Evolutionary conservation across 2,888 invertebrate genomes (phyloP).

Genomic region (Acronicta leporina): DNA sequence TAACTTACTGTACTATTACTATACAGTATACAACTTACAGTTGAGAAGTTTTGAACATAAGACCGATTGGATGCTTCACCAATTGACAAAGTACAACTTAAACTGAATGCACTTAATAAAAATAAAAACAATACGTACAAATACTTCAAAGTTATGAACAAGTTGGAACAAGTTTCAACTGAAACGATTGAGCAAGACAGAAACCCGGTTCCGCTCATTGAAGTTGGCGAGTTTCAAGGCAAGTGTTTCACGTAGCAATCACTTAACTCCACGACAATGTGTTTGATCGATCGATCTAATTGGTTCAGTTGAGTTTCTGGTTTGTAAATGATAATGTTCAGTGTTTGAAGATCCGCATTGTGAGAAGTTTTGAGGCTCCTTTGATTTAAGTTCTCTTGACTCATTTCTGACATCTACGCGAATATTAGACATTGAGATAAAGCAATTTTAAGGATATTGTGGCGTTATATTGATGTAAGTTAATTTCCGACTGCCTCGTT

Average conservation of each 20-base stretch:
- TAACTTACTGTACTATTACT: no score
- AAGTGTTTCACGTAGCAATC: slow-evolving; percentile 37
- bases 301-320: slow-evolving; percentile 27
- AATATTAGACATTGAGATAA: no score
- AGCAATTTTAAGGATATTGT: no score
- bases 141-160: slow-evolving; percentile 37
- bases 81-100: background rate
- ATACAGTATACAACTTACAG: no score
- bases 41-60: background rate
- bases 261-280: slow-evolving; percentile 46
- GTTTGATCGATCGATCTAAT: slow-evolving; percentile 54
- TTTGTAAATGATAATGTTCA: slow-evolving; percentile 22
- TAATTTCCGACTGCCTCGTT: no score
- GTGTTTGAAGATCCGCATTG: slow-evolving; percentile 1
- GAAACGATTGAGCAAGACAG: slow-evolving; percentile 42
- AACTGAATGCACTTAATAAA: slow-evolving; percentile 16
- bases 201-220: slow-evolving; percentile 33
- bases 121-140: slow-evolving; percentile 21
- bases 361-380: background rate
- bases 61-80: background rate
- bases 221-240: slow-evolving; percentile 36
- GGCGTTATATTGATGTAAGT: no score
- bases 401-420: no score
- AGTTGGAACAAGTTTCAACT: slow-evolving; percentile 42
- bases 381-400: background rate